phyloP scores from a whole-genome alignment of 2,888 invertebrate species.

The Ephialtes manifestator region DNA sequence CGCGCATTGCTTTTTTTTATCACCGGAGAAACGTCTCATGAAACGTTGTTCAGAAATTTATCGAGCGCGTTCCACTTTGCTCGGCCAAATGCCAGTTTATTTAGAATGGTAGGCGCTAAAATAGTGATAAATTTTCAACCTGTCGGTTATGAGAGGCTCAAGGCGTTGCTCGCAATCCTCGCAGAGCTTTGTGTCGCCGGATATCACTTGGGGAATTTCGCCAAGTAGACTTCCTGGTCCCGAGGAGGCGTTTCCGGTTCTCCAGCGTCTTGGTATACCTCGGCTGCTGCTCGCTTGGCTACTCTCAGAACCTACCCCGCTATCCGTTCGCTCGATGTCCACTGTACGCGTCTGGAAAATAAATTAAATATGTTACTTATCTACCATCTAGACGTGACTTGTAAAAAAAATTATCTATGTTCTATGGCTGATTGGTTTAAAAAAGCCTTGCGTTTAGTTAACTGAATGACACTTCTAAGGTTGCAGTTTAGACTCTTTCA shows the following conservation, averaged over 20 bases:
- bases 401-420: slow-evolving; percentile 5
- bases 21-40: neutral
- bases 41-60: neutral
- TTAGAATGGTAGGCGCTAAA: neutral
- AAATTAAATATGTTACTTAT: slow-evolving; percentile 36
- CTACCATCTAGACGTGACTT: slow-evolving; percentile 10
- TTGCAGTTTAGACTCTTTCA: neutral
- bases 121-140: slow-evolving; percentile 77
- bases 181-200: slow-evolving; percentile 88
- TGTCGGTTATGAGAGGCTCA: slow-evolving; percentile 91
- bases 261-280: slow-evolving; percentile 82
- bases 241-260: slow-evolving; percentile 83
- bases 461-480: neutral
- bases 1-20: slow-evolving; percentile 2
- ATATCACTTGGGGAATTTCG: slow-evolving; percentile 87
- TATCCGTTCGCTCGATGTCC: slow-evolving; percentile 96
- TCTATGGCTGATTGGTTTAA: neutral
- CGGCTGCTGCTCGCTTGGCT: slow-evolving; percentile 94
- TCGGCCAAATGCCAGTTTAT: slow-evolving; percentile 1
- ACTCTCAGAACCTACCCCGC: slow-evolving; percentile 97
- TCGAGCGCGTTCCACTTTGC: slow-evolving; percentile 3
- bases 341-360: slow-evolving; percentile 86
- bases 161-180: slow-evolving; percentile 95
- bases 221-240: slow-evolving; percentile 86
- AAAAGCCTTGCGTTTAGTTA: neutral